Conservation (phyloP, 1,140 invertebrate genomes). For the Lepidotrigona ventralis region DNA sequence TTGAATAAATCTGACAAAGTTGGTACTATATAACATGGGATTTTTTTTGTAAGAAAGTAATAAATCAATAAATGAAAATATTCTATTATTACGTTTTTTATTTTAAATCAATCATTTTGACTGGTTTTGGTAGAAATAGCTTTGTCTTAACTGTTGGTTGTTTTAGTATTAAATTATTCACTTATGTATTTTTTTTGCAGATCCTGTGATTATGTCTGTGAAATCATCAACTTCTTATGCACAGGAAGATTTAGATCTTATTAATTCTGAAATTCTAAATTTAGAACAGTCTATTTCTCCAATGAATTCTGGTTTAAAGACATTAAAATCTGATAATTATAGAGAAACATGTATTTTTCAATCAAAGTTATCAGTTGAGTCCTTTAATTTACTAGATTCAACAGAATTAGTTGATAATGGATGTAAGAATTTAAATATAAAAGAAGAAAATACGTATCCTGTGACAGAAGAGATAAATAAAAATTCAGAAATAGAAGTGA, state of each 20-base stretch:
- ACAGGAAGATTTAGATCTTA: slow-evolving; percentile 71
- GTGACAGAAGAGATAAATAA: slow-evolving; percentile 32
- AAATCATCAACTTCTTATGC: slow-evolving; percentile 69
- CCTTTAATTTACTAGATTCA: slow-evolving; percentile 51
- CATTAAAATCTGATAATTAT: slow-evolving; percentile 57
- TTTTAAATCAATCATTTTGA: too few species aligned
- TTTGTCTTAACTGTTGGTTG: too few species aligned
- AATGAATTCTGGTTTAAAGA: slow-evolving; percentile 47
- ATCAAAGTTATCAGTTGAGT: slow-evolving; percentile 57
- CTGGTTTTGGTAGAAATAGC: too few species aligned
- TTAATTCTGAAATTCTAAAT: slow-evolving; percentile 68
- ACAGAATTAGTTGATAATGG: slow-evolving; percentile 47
- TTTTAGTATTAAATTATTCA: not conserved
- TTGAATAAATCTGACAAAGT: too few species aligned
- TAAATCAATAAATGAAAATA: too few species aligned
- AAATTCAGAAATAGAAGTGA: slow-evolving; percentile 56
- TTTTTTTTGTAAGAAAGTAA: too few species aligned
- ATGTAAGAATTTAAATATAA: slow-evolving; percentile 21
- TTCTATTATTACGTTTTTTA: too few species aligned
- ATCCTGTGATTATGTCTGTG: slow-evolving; percentile 70
- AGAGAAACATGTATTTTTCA: slow-evolving; percentile 57
- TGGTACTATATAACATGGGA: too few species aligned
- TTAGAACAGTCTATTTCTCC: slow-evolving; percentile 57
- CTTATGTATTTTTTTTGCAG: slow-evolving; percentile 54
- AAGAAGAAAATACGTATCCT: slow-evolving; percentile 20